Evolutionary conservation across 2,113 vertebrate species (phyloP).

Genomic region (Canis aureus): DNA sequence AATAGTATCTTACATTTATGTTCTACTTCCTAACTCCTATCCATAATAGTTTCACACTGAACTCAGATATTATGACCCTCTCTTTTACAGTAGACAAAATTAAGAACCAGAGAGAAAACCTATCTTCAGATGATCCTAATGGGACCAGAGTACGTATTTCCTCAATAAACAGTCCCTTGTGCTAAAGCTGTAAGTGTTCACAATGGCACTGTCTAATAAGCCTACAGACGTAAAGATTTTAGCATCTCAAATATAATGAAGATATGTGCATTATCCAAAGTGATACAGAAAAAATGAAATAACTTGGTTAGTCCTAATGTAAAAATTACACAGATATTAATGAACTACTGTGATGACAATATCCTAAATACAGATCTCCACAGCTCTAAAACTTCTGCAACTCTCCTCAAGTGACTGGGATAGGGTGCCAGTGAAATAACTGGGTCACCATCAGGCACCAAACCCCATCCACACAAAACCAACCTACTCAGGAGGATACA

Average conservation of each 20-base stretch:
- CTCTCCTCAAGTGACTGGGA: background rate
- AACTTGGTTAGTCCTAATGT: background rate
- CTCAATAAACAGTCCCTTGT: background rate
- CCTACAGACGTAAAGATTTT: background rate
- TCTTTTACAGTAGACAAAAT: background rate
- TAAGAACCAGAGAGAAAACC: background rate
- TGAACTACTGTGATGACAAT: background rate
- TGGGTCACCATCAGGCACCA: background rate
- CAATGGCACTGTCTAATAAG: background rate
- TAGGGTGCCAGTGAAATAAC: background rate
- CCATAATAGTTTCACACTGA: background rate
- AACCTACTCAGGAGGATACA: background rate
- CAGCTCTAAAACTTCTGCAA: background rate
- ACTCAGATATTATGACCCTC: background rate
- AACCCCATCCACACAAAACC: background rate
- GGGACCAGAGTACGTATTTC: background rate
- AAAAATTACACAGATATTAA: background rate
- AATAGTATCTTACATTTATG: background rate
- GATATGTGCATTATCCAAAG: background rate
- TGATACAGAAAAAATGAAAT: background rate
- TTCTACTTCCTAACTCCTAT: background rate
- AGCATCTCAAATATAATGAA: background rate
- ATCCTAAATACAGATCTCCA: background rate
- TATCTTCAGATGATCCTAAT: background rate
- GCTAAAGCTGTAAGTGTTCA: background rate